Percentiles rank a stretch among this genome's conserved stretches.
phyloP scores from a whole-genome alignment of 2,797 vertebrate genomes.

The Hydrolagus colliei region DNA sequence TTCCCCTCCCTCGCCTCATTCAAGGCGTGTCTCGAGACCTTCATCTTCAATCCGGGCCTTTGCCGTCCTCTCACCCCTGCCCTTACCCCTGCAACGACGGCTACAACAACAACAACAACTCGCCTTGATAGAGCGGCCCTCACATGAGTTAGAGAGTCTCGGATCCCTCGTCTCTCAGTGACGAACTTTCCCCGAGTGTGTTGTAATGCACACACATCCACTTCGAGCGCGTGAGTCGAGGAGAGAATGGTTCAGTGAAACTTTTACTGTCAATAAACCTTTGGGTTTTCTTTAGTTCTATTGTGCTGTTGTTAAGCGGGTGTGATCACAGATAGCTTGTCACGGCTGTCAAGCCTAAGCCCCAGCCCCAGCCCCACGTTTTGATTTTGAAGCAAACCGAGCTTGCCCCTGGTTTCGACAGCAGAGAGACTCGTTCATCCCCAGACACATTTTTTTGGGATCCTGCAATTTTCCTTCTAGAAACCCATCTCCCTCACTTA shows the following conservation, averaged over 20 bases:
- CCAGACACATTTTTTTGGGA: constrained; percentile 2
- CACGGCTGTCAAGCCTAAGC: constrained; percentile 22
- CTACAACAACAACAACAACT: no score
- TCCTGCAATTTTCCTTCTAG: constrained; percentile 16
- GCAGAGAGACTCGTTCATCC: not conserved
- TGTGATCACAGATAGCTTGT: constrained; percentile 32
- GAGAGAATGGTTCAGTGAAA: not conserved
- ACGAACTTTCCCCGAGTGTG: not conserved
- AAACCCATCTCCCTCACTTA: not conserved
- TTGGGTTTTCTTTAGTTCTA: constrained; percentile 17
- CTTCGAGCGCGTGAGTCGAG: constrained; percentile 17
- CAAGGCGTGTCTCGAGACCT: no score
- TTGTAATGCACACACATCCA: constrained; percentile 13
- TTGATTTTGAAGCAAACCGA: constrained; percentile 17
- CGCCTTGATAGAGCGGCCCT: no score
- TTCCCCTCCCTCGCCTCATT: no score
- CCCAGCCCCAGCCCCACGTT: constrained; percentile 9
- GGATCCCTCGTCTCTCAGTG: not conserved
- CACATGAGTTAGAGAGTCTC: no score
- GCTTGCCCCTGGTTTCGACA: constrained; percentile 9
- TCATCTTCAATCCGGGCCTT: no score
- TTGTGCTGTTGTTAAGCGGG: constrained; percentile 18
- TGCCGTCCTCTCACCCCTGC: no score
- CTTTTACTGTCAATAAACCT: constrained; percentile 23
- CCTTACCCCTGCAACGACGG: not conserved